These are phyloP conservation scores for Pangasianodon gigas DNA, from an alignment of 2,113 vertebrate species.

Conservation along the genomic window DNA sequence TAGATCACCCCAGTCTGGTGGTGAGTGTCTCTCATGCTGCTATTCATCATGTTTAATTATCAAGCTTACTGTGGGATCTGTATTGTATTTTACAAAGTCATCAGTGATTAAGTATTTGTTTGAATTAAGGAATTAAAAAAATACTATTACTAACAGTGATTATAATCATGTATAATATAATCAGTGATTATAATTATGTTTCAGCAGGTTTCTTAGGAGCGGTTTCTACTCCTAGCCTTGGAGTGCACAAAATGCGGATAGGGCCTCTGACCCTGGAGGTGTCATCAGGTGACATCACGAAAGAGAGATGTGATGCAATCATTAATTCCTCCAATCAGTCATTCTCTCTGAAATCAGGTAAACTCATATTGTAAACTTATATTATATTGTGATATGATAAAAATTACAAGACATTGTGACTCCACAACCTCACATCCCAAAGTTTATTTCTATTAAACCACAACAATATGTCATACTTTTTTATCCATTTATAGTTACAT, in stretches of 20 bases:
- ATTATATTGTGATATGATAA: background rate
- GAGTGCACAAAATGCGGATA: constrained; percentile 76
- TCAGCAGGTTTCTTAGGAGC: constrained; percentile 48
- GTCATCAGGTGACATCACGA: constrained; percentile 83
- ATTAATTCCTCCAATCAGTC: constrained; percentile 77
- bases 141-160: background rate
- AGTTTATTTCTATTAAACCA: background rate
- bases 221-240: constrained; percentile 58
- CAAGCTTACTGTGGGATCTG: background rate
- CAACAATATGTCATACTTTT: background rate
- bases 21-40: constrained; percentile 38
- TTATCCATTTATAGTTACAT: background rate
- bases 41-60: background rate
- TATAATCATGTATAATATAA: background rate
- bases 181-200: background rate
- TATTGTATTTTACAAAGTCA: background rate
- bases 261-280: constrained; percentile 76
- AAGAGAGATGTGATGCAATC: constrained; percentile 82
- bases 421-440: background rate
- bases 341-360: constrained; percentile 80
- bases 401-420: background rate
- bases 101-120: background rate
- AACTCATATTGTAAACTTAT: background rate
- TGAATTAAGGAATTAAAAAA: background rate
- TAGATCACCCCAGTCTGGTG: constrained; percentile 53